These are phyloP conservation scores for Petrocephalus zakoni DNA, from an alignment of 2,113 vertebrate genomes.

Conservation along the genomic window DNA sequence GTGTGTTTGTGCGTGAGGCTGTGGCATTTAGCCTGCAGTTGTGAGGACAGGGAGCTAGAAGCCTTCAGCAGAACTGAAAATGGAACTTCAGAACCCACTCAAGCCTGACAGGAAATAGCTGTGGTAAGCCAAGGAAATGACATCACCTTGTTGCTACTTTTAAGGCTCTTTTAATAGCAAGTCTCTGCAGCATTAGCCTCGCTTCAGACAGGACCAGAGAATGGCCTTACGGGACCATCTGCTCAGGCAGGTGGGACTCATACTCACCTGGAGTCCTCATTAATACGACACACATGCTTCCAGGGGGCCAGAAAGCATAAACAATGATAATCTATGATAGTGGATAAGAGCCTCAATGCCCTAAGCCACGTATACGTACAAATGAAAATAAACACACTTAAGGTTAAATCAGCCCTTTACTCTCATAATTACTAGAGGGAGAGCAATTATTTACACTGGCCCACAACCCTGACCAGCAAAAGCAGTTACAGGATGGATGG, in stretches of 20 bases:
- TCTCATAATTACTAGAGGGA: slow-evolving; percentile 22
- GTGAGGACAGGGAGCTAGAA: slow-evolving; percentile 4
- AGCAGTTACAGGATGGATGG: slow-evolving; percentile 26
- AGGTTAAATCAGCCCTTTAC: slow-evolving; percentile 49
- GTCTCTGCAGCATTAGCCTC: background rate
- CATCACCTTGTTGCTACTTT: slow-evolving; percentile 32
- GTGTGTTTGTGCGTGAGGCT: background rate
- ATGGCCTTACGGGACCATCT: background rate
- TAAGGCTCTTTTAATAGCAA: slow-evolving; percentile 15
- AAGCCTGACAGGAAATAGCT: slow-evolving; percentile 63
- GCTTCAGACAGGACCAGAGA: background rate
- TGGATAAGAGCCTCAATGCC: background rate
- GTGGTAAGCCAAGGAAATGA: slow-evolving; percentile 59
- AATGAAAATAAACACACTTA: slow-evolving; percentile 7
- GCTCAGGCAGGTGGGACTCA: background rate
- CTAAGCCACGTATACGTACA: too few species aligned
- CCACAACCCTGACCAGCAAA: slow-evolving; percentile 24
- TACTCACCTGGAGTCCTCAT: background rate
- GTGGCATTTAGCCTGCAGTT: slow-evolving; percentile 33
- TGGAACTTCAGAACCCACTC: slow-evolving; percentile 57
- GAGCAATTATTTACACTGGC: slow-evolving; percentile 3
- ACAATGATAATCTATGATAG: background rate
- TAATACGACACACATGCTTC: background rate
- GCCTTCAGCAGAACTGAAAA: slow-evolving; percentile 34
- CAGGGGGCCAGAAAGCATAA: background rate